Base-by-base conservation (phyloP, 2,797 vertebrate species). In the Enteromius paludinosus region DNA sequence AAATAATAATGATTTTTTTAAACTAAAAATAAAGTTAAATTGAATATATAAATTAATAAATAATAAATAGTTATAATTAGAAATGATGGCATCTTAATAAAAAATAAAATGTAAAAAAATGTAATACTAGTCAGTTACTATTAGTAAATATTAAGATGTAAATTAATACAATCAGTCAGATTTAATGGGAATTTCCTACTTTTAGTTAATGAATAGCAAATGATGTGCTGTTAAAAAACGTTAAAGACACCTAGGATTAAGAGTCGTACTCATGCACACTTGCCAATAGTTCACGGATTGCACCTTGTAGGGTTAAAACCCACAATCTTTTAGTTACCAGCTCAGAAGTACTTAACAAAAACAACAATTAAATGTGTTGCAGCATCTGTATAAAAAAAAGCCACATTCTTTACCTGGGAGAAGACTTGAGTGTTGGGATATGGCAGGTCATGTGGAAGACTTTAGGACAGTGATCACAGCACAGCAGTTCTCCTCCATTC, bases 401-500 rank as follows among this genome's bases (percentile, higher is more conserved):
- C 74, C 56, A 25, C 17, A 38, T 41, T 28, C 23, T 62, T 75
- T 93, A 97, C 96, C 96, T 97, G 87, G 96, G 96, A 84, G 94
- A 96, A 87, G 94, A 96, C 91, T 97, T 97, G 61, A 99, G 97
- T 0, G 96, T 97, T 14, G 98, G 98, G 70, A 99, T 97, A 10
- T 99, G 98, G 87, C 98, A 99, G 88, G 97, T 98, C 90, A 99
- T 97, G 93, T 99, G 98, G 91, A 99, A 99, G 86, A 99, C 98
- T 92, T 99, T 99, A 17, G 98, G 98, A 90, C 98, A 99, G 90
- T 94, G 97, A 88, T 99, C 98, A 86, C 98, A 99, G 91, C 98
- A 99, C 17, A 99, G 90, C 18, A 99, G 94, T 86, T 99, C 97
- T 12, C 98, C 98, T 69, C 98, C 98, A 0, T 99, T 99, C 89